Base-by-base conservation (phyloP, 1,140 invertebrate genomes). In the Conus betulinus region DNA sequence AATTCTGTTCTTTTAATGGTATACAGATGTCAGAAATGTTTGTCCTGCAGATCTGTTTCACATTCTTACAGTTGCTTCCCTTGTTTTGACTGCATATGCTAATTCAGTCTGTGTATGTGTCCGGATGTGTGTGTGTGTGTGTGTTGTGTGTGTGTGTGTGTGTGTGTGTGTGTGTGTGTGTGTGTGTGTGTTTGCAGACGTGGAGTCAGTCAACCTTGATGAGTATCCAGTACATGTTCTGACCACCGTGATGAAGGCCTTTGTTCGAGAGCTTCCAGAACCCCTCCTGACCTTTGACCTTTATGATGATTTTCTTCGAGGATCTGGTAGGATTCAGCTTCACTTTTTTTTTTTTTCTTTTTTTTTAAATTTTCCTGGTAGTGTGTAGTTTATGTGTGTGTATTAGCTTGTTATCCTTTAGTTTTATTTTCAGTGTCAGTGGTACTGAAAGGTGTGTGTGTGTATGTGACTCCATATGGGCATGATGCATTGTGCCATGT, bases 231-330 rank as follows among this genome's bases (percentile, higher is more conserved):
- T 99, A 83, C 98, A 99, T 95, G 98, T 99, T 8, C 95, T 99
- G 67, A 97, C 98, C 0, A 97, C 98, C 25, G 97, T 98, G 23
- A 95, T 99, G 25, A 99, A 99, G 95, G 96, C 96, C 79, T 99
- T 99, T 95, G 97, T 99, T 93, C 96, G 98, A 51, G 98, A 99
- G 93, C 97, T 99, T 96, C 97, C 98, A 7, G 98, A 99, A 95
- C 98, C 98, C 23, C 95, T 99, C 85, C 96, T 99, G 89, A 99
- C 98, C 51, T 99, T 97, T 95, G 98, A 99, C 91, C 97, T 98
- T 78, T 99, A 99, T 94, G 98, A 99, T 94, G 98, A 99, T 94
- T 98, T 99, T 93, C 96, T 99, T 79, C 96, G 98, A 91, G 98
- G 97, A 74, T 97, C 97, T 91, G 94, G 94, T 95, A 81, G 15